These are phyloP conservation scores for Pemphigus obesinymphae DNA, from an alignment of 1,140 invertebrate species.

Conservation along the genomic window DNA sequence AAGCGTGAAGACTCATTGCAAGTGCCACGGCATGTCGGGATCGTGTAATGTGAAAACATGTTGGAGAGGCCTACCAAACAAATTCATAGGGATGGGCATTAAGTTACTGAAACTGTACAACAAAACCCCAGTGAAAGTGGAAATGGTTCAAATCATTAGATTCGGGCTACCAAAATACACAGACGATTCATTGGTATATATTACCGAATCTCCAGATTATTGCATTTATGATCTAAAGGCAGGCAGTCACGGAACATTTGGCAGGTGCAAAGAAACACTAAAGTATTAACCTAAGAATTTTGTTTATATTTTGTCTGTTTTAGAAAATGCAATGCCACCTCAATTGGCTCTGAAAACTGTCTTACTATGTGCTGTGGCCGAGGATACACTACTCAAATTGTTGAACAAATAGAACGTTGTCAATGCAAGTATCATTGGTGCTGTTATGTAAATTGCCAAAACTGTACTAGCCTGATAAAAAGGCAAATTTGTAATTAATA, in stretches of 20 bases:
- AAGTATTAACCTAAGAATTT: not conserved
- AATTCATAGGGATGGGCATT: slow-evolving; percentile 50
- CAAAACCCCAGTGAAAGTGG: not conserved
- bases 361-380: slow-evolving; percentile 81
- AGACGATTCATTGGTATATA: slow-evolving; percentile 60
- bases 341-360: slow-evolving; percentile 70
- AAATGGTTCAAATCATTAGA: not conserved
- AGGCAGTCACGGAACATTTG: slow-evolving; percentile 62
- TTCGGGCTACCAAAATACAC: slow-evolving; percentile 46
- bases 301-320: not conserved
- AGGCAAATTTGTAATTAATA: slow-evolving; percentile 41
- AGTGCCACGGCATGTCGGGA: slow-evolving; percentile 65
- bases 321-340: slow-evolving; percentile 65
- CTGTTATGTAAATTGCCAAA: slow-evolving; percentile 84
- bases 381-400: slow-evolving; percentile 68
- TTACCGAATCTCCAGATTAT: slow-evolving; percentile 64
- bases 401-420: slow-evolving; percentile 68
- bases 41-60: slow-evolving; percentile 64
- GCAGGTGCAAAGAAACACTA: slow-evolving; percentile 54
- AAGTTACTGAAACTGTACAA: slow-evolving; percentile 50
- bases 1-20: slow-evolving; percentile 59
- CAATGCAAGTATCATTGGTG: slow-evolving; percentile 88
- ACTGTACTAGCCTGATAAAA: slow-evolving; percentile 56
- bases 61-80: slow-evolving; percentile 59
- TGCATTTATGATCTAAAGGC: slow-evolving; percentile 59